Base-by-base conservation (phyloP, 2,888 invertebrate genomes). In the Papilio protenor region DNA sequence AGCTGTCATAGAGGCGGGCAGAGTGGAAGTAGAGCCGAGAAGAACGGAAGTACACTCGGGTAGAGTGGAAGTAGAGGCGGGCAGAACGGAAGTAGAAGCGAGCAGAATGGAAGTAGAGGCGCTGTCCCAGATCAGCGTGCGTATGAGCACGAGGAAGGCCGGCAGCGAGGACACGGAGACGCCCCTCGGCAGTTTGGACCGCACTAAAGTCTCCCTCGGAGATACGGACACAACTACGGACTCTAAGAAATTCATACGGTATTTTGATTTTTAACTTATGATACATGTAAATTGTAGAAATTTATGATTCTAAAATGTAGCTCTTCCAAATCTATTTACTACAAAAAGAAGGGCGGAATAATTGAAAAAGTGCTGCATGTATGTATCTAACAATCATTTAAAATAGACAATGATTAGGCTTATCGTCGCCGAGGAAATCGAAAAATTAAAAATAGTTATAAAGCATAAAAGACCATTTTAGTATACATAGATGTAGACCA, bases 131-230 rank as follows among this genome's bases (percentile, higher is more conserved):
- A 66, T 61, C n/a, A 55, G 49, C 75, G 80, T 4, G 81, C 79
- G 47, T 79, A 59, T 27, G 55, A 52, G 21, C 18, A 66, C 21
- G 2, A 47, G 79, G 10, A 78, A 82, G 33, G 80, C 77, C 23
- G 83, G 77, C 0, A 90, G 90, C 77, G 88, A 86, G 0, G 80
- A 84, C 8, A 87, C 90, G 0, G 94, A 94, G 76, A 91, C 93
- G 0, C 92, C 85, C 1, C 78, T 93, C 33, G 94, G 94, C 3
- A 94, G 94, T 78, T 80, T 93, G 23, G 94, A 94, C 77, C 86
- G 94, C 23, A 94, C 94, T 0, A 91, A 89, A 79, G 94, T 94
- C 57, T 94, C 94, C 5, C 86, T 94, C 1, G 94, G 94, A 0
- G 92, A 92, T 52, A 91, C 93, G 0, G 91, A 88, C 6, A 83